Base-by-base conservation (phyloP, 2,888 invertebrate genomes). In the Bhutanitis thaidina region DNA sequence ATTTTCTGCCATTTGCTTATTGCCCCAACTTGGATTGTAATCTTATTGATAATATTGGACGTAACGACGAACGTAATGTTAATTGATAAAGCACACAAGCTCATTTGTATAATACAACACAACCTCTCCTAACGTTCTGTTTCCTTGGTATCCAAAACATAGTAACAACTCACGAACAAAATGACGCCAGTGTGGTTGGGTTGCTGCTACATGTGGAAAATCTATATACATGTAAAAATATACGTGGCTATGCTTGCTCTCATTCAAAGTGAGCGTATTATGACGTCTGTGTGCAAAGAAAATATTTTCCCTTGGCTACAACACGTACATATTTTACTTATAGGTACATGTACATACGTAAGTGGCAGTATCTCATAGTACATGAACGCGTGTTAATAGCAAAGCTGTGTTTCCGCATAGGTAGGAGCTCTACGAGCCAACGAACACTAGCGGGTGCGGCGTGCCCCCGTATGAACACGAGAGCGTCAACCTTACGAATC, bases 401-500 rank as follows among this genome's bases (percentile, higher is more conserved):
- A 74, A 82, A 80, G 77, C 75, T 78, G 77, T 79, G 84, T 87
- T 89, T 89, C 88, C 88, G 88, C 88, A 82, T 86, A 85, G 82
- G 81, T 86, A 85, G 82, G 81, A 79, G 76, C 76, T 78, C 80
- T 77, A 67, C 75, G 72, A 77, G 78, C 72, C 77, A 78, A 81
- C 82, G 79, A 79, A 79, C 82, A 79, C 69, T 69, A 68, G 67
- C 78, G 74, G 73, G 75, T 74, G 77, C 75, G 77, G 72, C 78
- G 74, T 74, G 79, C 75, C 77, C 76, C 74, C 79, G 80, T 83
- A 80, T 78, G 84, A 82, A 82, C 82, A 74, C 62, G 82, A 77
- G 87, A 86, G 77, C 88, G 86, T 80, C 86, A 89, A 89, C 87
- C 88, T 88, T 86, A 83, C 80, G 73, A 84, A 85, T 83, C 84